Evolutionary conservation across 2,113 vertebrate genomes (phyloP).

Genomic region (Callopanchax toddi): DNA sequence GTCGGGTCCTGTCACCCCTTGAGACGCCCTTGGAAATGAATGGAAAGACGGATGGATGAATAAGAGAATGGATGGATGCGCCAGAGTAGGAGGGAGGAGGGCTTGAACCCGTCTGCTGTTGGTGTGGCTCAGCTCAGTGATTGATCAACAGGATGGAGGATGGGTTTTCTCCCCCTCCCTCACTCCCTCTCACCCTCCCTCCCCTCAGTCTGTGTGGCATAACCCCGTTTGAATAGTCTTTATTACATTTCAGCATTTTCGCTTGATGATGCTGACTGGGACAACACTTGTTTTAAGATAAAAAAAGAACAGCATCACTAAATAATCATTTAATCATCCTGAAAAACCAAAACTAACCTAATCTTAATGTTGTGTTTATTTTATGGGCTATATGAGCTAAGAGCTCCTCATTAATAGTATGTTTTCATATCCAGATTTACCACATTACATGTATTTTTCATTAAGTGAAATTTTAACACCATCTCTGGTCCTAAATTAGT

Average conservation of each 20-base stretch:
- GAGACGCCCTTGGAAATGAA: constrained; percentile 57
- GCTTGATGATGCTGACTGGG: neutral
- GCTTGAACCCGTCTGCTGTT: constrained; percentile 59
- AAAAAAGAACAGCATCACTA: too few relatives aligned
- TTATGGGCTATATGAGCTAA: too few relatives aligned
- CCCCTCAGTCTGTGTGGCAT: constrained; percentile 21
- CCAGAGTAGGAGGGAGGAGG: constrained; percentile 43
- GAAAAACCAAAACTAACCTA: too few relatives aligned
- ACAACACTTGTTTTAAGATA: too few relatives aligned
- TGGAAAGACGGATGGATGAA: constrained; percentile 30
- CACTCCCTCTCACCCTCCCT: constrained; percentile 37
- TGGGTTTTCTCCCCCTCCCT: constrained; percentile 1
- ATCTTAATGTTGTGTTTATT: too few relatives aligned
- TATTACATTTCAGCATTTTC: neutral
- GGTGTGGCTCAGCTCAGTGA: constrained; percentile 20
- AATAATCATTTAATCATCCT: too few relatives aligned
- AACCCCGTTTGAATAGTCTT: neutral
- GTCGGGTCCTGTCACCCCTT: constrained; percentile 30
- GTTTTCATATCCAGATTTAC: neutral
- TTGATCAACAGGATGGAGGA: constrained; percentile 45
- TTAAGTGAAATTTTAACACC: neutral
- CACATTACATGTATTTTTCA: neutral
- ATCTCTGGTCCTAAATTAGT: neutral
- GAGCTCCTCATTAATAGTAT: too few relatives aligned
- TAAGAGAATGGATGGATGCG: constrained; percentile 60